Evolutionary conservation across 1,140 invertebrate species (phyloP).

Genomic region (Callitettix versicolor): DNA sequence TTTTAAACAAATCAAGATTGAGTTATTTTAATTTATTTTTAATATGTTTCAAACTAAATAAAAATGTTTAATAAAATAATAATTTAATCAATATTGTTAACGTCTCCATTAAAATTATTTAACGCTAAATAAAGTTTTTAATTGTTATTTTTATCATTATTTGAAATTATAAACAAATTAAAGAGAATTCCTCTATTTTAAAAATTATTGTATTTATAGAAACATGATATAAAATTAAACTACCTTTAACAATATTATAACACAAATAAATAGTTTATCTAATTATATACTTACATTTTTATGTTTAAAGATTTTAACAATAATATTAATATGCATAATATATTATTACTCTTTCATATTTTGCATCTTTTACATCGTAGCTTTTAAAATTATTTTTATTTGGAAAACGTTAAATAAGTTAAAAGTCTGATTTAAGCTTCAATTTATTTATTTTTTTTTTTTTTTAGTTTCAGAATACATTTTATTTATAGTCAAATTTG

Average conservation of each 20-base stretch:
- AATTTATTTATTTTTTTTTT: too few species aligned
- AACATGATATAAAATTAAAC: neutral
- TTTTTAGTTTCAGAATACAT: too few species aligned
- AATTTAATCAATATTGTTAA: too few species aligned
- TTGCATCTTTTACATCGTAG: neutral
- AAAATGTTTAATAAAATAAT: too few species aligned
- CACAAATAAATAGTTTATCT: neutral
- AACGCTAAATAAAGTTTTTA: too few species aligned
- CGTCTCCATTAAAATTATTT: too few species aligned
- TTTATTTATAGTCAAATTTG: too few species aligned
- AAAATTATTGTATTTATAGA: neutral
- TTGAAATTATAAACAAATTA: slow-evolving; percentile 1
- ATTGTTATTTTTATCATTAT: neutral
- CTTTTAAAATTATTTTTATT: neutral
- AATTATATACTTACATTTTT: neutral
- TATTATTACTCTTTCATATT: slow-evolving; percentile 3
- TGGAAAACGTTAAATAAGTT: neutral
- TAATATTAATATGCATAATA: neutral
- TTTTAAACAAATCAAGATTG: neutral
- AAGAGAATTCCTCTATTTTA: slow-evolving; percentile 9
- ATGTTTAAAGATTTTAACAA: neutral
- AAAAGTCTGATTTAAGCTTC: neutral
- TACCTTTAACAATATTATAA: neutral
- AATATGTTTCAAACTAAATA: too few species aligned
- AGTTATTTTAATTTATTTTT: neutral